Conservation (phyloP, 2,797 vertebrate genomes). For the Amphiprion clarkii region DNA sequence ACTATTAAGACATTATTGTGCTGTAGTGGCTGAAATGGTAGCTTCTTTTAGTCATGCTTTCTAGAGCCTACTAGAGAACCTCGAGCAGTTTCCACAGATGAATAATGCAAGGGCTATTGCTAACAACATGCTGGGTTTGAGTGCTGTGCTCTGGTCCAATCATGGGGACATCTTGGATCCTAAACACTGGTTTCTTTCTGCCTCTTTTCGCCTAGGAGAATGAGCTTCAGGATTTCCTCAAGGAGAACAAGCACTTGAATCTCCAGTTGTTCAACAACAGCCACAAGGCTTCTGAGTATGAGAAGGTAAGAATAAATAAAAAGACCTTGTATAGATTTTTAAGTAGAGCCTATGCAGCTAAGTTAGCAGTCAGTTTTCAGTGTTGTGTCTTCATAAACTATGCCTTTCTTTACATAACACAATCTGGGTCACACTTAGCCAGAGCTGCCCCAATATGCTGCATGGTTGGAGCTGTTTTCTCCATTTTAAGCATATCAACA, state of each 20-base stretch:
- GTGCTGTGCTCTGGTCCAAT: conserved; percentile 54
- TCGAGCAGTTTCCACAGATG: conserved; percentile 48
- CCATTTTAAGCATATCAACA: conserved; percentile 6
- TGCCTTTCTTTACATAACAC: conserved; percentile 15
- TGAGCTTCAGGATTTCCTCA: conserved; percentile 89
- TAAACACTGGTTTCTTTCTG: conserved; percentile 56
- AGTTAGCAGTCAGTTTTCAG: background rate
- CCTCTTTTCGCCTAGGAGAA: conserved; percentile 84
- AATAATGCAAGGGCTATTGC: conserved; percentile 71
- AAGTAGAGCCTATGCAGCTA: background rate
- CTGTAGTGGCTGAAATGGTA: conserved; percentile 38
- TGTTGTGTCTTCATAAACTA: conserved; percentile 35
- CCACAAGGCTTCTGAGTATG: conserved; percentile 81
- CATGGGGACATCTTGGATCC: conserved; percentile 40
- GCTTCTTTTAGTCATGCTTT: conserved; percentile 58
- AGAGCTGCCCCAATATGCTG: conserved; percentile 2
- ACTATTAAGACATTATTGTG: conserved; percentile 29
- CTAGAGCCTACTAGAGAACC: conserved; percentile 56
- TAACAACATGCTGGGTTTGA: conserved; percentile 57
- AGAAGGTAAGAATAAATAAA: conserved; percentile 86
- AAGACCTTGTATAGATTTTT: background rate
- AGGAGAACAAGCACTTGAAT: conserved; percentile 85
- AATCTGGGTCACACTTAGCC: conserved; percentile 13
- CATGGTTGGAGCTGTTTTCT: conserved; percentile 14
- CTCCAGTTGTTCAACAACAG: conserved; percentile 82